These are phyloP conservation scores for Oryzias dopingdopingensis DNA, from an alignment of 2,797 vertebrate genomes.

Conservation along the genomic window DNA sequence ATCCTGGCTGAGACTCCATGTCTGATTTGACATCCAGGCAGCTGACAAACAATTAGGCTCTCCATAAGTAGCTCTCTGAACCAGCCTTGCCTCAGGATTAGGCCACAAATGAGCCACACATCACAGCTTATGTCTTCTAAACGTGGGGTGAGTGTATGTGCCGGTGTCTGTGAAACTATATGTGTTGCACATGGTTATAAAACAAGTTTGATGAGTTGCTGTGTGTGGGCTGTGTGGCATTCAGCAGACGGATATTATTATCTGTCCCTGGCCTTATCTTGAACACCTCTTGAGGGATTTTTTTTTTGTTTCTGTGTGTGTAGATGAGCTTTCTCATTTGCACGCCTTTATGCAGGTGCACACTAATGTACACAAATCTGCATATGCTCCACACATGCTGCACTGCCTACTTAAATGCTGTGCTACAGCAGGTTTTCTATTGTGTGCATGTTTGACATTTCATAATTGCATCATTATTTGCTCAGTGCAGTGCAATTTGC, in stretches of 20 bases:
- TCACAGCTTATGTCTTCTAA: conserved; percentile 62
- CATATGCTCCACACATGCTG: conserved; percentile 6
- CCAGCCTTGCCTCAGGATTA: conserved; percentile 69
- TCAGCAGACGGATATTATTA: conserved; percentile 63
- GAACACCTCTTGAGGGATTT: conserved; percentile 47
- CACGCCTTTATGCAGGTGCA: conserved; percentile 13
- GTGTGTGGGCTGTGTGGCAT: conserved; percentile 64
- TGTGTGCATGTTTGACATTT: conserved; percentile 67
- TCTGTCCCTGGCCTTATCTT: conserved; percentile 49
- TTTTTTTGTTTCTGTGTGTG: neutral
- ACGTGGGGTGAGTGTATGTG: conserved; percentile 36
- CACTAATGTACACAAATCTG: conserved; percentile 10
- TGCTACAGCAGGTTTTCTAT: conserved; percentile 32
- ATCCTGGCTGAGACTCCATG: conserved; percentile 67
- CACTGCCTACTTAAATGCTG: conserved; percentile 34
- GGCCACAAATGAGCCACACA: conserved; percentile 65
- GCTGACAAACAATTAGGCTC: conserved; percentile 77
- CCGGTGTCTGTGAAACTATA: conserved; percentile 22
- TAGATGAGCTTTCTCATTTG: conserved; percentile 5
- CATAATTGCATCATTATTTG: conserved; percentile 71
- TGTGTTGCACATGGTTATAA: conserved; percentile 36
- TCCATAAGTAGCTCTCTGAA: conserved; percentile 67
- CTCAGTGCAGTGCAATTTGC: conserved; percentile 62
- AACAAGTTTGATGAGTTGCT: conserved; percentile 51
- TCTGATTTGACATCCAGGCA: conserved; percentile 70